Base-by-base conservation (phyloP, 2,888 invertebrate genomes). In the Drosophila mayaguana region DNA sequence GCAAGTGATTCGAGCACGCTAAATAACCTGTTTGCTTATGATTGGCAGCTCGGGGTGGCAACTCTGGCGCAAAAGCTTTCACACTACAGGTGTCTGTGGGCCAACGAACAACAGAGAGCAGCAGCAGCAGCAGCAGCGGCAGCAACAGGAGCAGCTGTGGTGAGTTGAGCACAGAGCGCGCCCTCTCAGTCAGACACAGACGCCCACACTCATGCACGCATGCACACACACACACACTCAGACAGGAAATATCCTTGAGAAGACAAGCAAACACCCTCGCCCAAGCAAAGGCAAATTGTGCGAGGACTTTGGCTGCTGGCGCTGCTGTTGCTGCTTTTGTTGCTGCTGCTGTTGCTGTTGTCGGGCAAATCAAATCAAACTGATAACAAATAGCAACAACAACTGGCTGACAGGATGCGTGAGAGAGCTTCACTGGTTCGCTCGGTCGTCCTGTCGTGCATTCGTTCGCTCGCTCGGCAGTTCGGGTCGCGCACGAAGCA, bases 281-380 rank as follows among this genome's bases (percentile, higher is more conserved):
- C 70, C 81, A 88, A 88, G 83, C 68, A 62, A 72, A 82, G 72
- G 79, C 66, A 72, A 77, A 75, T 89, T 88, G 89, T 86, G 83
- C 77, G 89, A 89, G 89, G 86, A 78, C 81, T 68, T 62, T 22
- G 54, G 45, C 57, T 50, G 53, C 40, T 36, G 36, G 5, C 2
- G 42, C 43, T 63, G 59, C 38, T 57, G 51, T 32, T 53, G 73
- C 36, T 68, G 50, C 43, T 48, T 48, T 20, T 57, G 48, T 51
- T 46, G 57, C 34, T 62, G 63, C 36, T 66, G n/a, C n/a, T n/a
- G 28, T 7, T 28, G 51, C 32, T 56, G 53, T 20, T 59, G 66
- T 66, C 78, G 62, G 54, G 59, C 68, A 79, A 83, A 87, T 84
- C 82, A 87, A 87, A 83, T 82, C 86, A 79, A 87, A 87, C 82